Evolutionary conservation across 2,113 vertebrate species (phyloP).

Genomic region (Megaleporinus macrocephalus): DNA sequence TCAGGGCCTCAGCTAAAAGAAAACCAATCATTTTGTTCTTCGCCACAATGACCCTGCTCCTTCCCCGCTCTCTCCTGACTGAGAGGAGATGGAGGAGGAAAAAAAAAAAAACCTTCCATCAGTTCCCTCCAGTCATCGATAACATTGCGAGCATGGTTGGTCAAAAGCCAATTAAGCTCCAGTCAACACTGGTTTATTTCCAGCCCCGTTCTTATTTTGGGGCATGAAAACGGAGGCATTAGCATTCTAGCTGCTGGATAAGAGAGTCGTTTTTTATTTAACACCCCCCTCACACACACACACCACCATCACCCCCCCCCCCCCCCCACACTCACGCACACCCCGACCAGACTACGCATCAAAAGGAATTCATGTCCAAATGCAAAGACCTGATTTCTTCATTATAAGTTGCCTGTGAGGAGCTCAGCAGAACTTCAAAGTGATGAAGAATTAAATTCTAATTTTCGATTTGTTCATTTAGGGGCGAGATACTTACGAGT

Average conservation of each 20-base stretch:
- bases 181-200: constrained; percentile 53
- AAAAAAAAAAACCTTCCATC: constrained; percentile 12
- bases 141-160: constrained; percentile 39
- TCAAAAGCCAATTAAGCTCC: constrained; percentile 52
- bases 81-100: not conserved
- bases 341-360: constrained; percentile 48
- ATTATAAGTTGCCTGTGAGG: constrained; percentile 58
- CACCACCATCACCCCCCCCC: not conserved
- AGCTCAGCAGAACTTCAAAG: constrained; percentile 58
- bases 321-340: not conserved
- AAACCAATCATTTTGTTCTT: constrained; percentile 57
- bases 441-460: constrained; percentile 46
- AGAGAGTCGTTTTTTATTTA: constrained; percentile 51
- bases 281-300: constrained; percentile 15
- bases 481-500: constrained; percentile 45
- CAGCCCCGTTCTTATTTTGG: constrained; percentile 21
- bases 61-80: constrained; percentile 15
- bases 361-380: constrained; percentile 57
- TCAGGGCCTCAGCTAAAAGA: constrained; percentile 50
- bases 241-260: constrained; percentile 52
- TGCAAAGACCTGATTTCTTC: constrained; percentile 58
- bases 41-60: constrained; percentile 38
- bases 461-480: constrained; percentile 55
- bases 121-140: constrained; percentile 47
- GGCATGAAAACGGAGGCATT: constrained; percentile 48